phyloP scores from a whole-genome alignment of 2,888 invertebrate species.

The Lycocerus yunnanus region DNA sequence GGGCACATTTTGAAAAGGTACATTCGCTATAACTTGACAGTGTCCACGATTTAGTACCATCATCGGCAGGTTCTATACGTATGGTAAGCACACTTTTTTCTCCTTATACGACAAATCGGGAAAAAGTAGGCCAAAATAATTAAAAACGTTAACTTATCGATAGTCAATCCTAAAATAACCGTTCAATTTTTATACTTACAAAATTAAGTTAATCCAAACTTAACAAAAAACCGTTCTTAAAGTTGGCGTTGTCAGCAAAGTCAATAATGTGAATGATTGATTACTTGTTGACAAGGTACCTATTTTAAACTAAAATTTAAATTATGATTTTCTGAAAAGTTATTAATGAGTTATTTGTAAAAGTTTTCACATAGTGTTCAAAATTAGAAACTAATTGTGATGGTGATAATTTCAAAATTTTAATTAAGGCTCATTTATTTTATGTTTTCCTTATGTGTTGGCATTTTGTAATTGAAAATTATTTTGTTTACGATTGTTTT shows the following conservation, averaged over 20 bases:
- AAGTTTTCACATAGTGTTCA: conserved; percentile 1
- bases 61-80: not conserved
- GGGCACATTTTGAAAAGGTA: not conserved
- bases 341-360: conserved; percentile 3
- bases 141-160: not conserved
- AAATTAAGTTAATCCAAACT: not conserved
- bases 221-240: conserved; percentile 2
- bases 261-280: conserved; percentile 10
- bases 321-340: not conserved
- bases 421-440: not conserved
- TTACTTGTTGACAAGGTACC: conserved; percentile 12
- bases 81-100: not conserved
- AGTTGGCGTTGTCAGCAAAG: conserved; percentile 6
- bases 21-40: not conserved
- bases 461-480: not conserved
- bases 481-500: no score
- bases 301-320: conserved; percentile 2
- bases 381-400: not conserved
- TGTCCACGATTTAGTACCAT: not conserved
- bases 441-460: not conserved
- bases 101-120: not conserved
- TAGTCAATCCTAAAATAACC: not conserved
- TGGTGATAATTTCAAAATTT: not conserved
- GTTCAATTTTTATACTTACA: not conserved
- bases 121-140: not conserved